These are phyloP conservation scores for Macropus fuliginosus DNA, from an alignment of 2,797 vertebrate species.

Conservation along the genomic window DNA sequence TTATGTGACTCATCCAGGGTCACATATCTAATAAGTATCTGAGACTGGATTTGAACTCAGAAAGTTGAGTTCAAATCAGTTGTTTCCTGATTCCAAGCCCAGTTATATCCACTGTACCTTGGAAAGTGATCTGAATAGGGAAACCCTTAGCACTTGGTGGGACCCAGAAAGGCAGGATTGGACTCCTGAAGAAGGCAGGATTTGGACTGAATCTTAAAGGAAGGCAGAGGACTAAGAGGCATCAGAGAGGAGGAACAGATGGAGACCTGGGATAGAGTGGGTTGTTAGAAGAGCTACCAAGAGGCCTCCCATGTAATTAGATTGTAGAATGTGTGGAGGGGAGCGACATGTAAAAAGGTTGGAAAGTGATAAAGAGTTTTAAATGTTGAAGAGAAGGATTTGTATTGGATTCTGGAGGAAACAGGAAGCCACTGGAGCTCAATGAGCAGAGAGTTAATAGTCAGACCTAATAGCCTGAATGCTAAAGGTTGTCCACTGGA, in stretches of 20 bases:
- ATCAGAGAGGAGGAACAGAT: not conserved
- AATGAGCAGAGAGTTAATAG: not conserved
- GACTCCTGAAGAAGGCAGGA: not conserved
- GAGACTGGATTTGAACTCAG: not conserved
- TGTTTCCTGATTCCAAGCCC: not conserved
- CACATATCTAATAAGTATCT: not conserved
- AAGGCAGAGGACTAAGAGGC: not conserved
- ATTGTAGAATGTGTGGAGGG: not conserved
- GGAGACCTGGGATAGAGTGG: not conserved
- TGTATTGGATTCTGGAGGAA: not conserved
- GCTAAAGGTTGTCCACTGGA: not conserved
- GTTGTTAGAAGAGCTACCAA: not conserved
- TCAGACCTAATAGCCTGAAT: not conserved
- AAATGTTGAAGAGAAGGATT: not conserved
- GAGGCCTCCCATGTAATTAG: not conserved
- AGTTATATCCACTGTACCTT: not conserved
- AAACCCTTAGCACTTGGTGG: not conserved
- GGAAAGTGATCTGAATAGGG: not conserved
- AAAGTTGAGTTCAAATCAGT: not conserved
- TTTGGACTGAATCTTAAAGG: too few species aligned
- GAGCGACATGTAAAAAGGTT: not conserved
- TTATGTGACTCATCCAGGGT: not conserved
- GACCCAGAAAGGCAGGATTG: too few species aligned
- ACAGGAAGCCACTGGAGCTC: not conserved
- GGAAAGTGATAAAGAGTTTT: not conserved